phyloP scores from a whole-genome alignment of 1,140 invertebrate genomes.

The Ceratosolen fusciceps region DNA sequence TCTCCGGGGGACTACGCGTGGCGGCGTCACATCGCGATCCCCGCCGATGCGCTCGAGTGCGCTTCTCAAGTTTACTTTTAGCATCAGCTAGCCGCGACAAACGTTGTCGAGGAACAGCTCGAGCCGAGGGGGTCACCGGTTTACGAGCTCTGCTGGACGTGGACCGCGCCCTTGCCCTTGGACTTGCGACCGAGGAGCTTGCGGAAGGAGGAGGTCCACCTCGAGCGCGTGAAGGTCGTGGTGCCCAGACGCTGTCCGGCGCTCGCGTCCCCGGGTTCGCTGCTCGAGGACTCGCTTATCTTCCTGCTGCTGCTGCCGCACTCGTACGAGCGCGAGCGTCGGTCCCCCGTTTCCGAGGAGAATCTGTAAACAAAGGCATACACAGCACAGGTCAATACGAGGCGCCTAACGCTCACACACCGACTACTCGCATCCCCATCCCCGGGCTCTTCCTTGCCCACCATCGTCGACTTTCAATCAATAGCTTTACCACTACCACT shows the following conservation, averaged over 20 bases:
- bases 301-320: conserved; percentile 63
- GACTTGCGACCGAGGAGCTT: conserved; percentile 71
- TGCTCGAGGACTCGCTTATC: conserved; percentile 61
- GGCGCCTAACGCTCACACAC: too few relatives aligned
- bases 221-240: conserved; percentile 67
- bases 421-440: too few relatives aligned
- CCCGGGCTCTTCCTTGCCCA: too few relatives aligned
- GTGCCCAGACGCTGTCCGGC: conserved; percentile 46
- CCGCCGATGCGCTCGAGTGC: not conserved
- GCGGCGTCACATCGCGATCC: not conserved
- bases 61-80: not conserved
- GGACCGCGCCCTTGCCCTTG: conserved; percentile 55
- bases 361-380: conserved; percentile 59
- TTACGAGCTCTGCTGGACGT: conserved; percentile 7
- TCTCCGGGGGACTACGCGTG: too few relatives aligned
- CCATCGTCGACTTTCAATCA: too few relatives aligned
- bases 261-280: conserved; percentile 55
- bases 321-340: conserved; percentile 66
- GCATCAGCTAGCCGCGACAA: not conserved
- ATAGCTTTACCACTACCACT: too few relatives aligned
- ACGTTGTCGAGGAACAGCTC: not conserved
- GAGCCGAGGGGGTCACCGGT: not conserved
- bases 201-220: conserved; percentile 74
- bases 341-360: conserved; percentile 68
- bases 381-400: too few relatives aligned